Evolutionary conservation across 2,797 vertebrate genomes (phyloP).

Genomic region (Myotis vivesi): DNA sequence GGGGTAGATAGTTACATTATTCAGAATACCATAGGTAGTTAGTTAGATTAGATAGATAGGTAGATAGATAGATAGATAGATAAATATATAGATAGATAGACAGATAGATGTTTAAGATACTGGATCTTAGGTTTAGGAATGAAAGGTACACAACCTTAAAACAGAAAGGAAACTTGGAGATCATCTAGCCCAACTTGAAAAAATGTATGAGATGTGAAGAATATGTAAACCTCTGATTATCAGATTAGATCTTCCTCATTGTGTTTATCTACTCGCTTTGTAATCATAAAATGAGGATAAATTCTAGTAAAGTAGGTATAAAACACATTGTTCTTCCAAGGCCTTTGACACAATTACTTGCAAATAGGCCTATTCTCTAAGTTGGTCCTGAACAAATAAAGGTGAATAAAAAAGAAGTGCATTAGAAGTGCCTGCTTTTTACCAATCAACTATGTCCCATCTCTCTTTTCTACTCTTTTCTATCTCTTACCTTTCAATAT

Average conservation of each 20-base stretch:
- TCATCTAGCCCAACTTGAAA: not conserved
- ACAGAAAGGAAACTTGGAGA: not conserved
- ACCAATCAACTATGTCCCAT: not conserved
- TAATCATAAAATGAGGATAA: not conserved
- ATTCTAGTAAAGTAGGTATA: not conserved
- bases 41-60: not conserved
- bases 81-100: not conserved
- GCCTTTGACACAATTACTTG: not conserved
- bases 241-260: not conserved
- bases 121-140: not conserved
- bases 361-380: not conserved
- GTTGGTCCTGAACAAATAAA: not conserved
- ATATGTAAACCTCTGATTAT: not conserved
- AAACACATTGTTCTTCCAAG: constrained; percentile 11
- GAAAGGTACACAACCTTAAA: not conserved
- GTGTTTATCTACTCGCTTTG: not conserved
- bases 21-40: not conserved
- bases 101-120: not conserved
- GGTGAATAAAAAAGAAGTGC: not conserved
- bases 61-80: not conserved
- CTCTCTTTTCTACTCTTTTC: not conserved
- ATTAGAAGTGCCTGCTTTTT: not conserved
- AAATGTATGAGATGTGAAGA: not conserved
- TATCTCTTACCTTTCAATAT: not conserved
- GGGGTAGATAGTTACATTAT: not conserved